Conservation (phyloP, 2,797 vertebrate genomes). For the Poeciliopsis gracilis region DNA sequence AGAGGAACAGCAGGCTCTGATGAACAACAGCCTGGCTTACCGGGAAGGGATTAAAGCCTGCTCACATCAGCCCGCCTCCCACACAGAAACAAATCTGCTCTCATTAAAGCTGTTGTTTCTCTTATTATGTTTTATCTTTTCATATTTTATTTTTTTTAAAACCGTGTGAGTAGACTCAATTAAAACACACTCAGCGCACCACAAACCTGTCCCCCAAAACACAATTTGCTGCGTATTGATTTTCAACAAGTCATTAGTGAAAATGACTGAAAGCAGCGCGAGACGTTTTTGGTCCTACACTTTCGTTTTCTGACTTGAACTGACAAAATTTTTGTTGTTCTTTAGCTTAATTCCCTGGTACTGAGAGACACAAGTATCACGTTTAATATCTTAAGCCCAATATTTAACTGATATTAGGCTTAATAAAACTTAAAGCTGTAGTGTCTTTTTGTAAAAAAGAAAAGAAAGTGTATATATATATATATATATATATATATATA, state of each 20-base stretch:
- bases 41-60: background rate
- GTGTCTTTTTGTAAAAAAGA: background rate
- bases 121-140: slow-evolving; percentile 5
- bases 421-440: background rate
- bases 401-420: background rate
- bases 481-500: too few species aligned
- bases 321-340: too few species aligned
- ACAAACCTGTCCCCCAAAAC: background rate
- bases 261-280: background rate
- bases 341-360: background rate
- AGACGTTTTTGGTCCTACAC: background rate
- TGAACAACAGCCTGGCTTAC: background rate
- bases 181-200: background rate
- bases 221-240: background rate
- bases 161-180: slow-evolving; percentile 4
- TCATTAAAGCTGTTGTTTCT: slow-evolving; percentile 1
- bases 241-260: background rate
- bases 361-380: background rate
- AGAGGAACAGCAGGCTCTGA: background rate
- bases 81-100: background rate
- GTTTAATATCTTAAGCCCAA: background rate
- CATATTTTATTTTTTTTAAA: background rate
- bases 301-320: background rate
- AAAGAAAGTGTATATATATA: too few species aligned
- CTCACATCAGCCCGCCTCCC: background rate